Evolutionary conservation across 2,113 vertebrate species (phyloP).

Genomic region (Ictidomys tridecemlineatus): DNA sequence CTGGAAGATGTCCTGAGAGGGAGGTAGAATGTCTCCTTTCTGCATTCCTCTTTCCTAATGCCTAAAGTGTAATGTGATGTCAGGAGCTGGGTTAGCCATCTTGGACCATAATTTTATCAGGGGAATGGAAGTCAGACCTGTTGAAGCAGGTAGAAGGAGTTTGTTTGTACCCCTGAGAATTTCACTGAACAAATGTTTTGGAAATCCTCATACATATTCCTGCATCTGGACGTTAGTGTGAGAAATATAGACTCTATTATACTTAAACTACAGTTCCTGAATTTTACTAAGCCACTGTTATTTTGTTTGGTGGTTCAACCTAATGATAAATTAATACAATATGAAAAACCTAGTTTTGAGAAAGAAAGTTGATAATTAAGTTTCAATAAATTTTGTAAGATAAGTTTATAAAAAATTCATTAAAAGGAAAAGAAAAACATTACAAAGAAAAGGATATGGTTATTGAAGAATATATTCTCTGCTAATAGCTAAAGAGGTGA

Average conservation of each 20-base stretch:
- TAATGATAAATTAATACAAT: background rate
- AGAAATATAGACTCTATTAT: background rate
- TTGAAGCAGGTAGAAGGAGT: background rate
- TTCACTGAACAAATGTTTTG: background rate
- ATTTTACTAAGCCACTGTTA: background rate
- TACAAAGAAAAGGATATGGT: background rate
- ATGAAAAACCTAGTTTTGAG: background rate
- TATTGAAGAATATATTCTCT: background rate
- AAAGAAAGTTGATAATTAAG: background rate
- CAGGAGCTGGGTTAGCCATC: background rate
- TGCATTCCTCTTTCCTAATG: background rate
- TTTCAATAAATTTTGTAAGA: background rate
- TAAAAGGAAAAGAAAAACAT: background rate
- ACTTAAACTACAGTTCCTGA: background rate
- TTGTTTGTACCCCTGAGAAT: background rate
- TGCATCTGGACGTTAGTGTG: background rate
- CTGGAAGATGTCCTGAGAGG: background rate
- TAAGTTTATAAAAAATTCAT: background rate
- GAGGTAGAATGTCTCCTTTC: background rate
- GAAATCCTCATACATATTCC: background rate
- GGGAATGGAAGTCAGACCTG: background rate
- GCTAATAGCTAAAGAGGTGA: background rate
- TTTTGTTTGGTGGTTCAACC: background rate
- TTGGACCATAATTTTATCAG: background rate
- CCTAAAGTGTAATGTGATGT: background rate